Evolutionary conservation across 2,113 vertebrate genomes (phyloP).

Genomic region (Aleadryas rufinucha): DNA sequence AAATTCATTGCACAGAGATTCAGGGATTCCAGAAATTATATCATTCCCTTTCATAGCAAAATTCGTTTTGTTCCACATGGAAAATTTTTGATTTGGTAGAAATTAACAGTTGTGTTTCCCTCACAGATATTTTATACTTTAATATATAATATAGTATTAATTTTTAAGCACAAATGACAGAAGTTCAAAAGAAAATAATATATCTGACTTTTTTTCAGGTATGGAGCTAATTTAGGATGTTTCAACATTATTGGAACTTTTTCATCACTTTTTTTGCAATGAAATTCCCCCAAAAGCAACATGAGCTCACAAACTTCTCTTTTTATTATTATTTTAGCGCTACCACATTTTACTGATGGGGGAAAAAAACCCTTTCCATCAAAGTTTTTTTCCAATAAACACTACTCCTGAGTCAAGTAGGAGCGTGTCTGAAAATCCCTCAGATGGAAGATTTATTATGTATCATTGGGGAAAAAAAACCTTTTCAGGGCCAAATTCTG

Average conservation of each 20-base stretch:
- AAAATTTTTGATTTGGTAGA: neutral
- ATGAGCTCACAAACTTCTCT: slow-evolving; percentile 32
- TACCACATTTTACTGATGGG: slow-evolving; percentile 11
- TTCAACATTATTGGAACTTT: slow-evolving; percentile 12
- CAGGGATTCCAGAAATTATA: neutral
- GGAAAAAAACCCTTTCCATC: neutral
- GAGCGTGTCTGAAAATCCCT: slow-evolving; percentile 36
- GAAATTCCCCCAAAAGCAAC: slow-evolving; percentile 42
- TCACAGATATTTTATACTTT: neutral
- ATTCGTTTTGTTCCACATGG: neutral
- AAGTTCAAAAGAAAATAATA: neutral
- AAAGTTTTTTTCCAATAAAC: slow-evolving; percentile 26
- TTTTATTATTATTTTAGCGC: neutral
- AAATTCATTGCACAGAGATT: neutral
- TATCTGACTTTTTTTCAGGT: neutral
- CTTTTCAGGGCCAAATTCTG: slow-evolving; percentile 24
- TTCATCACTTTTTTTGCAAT: neutral
- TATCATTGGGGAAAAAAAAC: neutral
- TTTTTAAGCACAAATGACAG: neutral
- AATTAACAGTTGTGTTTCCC: neutral
- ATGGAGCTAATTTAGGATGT: neutral
- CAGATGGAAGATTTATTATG: slow-evolving; percentile 55
- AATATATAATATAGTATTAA: neutral
- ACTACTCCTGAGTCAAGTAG: slow-evolving; percentile 41
- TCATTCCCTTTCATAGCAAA: neutral